Evolutionary conservation across 2,797 vertebrate genomes (phyloP), one percentile per base, ranked within the genome.

Genomic region (Salarias fasciatus): DNA sequence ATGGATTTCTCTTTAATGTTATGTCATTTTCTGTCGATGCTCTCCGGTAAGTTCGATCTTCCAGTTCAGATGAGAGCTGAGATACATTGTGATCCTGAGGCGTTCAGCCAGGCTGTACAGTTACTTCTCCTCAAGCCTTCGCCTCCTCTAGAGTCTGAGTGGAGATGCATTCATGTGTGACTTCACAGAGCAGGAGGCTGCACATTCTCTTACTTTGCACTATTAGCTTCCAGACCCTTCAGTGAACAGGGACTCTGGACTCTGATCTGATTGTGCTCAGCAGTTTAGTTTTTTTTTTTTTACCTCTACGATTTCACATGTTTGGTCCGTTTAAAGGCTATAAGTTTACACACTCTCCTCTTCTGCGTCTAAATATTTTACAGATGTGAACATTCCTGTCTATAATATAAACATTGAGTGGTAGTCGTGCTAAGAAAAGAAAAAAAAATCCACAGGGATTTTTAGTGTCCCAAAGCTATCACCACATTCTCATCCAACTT

Each of bases 231-330:
- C 24, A 66, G 52, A 63, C 33, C 43, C 62, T 50, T 63, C 50
- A 41, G 9, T 67, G 61, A 70, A 50, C 50, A 28, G 54, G 76
- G 77, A 76, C 80, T 82, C 82, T 82, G 80, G 69, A 81, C 80
- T 80, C 56, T 54, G 53, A 48, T 52, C 53, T 33, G 14, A 53
- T 54, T 57, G 14, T 3, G 54, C 56, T 53, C 65, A 53, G 60
- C 47, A 37, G 6, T 77, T 75, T 49, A 29, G 13, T 40, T 8
- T 38, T 14, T 77, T 75, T 49, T 29, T 13, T 40, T 8, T 38
- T 14, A 2, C 4, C 47, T 46, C 51, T 10, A 37, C 18, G 18
- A 24, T 24, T 24, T 24, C 18, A 24, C 18, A 24, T 18, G 24
- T 18, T 24, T 18, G 18, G 2, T 24, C 18, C 18, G 18, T 24